Conservation (phyloP, 2,113 vertebrate species). For the Pangasianodon gigas region DNA sequence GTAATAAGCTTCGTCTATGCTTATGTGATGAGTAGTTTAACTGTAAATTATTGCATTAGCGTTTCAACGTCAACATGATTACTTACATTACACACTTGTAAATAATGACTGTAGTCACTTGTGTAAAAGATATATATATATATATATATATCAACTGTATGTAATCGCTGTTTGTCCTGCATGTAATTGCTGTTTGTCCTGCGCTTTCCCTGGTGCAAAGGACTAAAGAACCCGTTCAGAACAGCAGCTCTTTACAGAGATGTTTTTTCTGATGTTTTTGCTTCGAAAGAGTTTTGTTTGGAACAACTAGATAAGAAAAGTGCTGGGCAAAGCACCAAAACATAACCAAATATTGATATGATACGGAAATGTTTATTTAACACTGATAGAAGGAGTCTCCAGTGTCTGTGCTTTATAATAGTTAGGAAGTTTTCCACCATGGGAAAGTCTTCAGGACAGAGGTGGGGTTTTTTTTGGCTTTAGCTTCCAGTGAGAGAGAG, state of each 20-base stretch:
- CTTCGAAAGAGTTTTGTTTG: neutral
- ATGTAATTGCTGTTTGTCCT: too few species aligned
- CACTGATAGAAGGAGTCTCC: neutral
- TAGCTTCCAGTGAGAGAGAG: neutral
- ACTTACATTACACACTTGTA: neutral
- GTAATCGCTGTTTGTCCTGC: too few species aligned
- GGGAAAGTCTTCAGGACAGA: neutral
- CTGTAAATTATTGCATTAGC: neutral
- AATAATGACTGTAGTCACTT: neutral
- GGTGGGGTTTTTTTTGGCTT: neutral
- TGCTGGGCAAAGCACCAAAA: neutral
- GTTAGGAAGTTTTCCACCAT: neutral
- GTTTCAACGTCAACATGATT: neutral
- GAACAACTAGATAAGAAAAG: neutral
- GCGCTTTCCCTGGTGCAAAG: too few species aligned
- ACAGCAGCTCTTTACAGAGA: neutral
- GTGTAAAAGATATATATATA: neutral
- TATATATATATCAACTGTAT: too few species aligned
- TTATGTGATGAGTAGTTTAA: neutral
- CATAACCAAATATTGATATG: neutral
- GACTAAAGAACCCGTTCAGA: neutral
- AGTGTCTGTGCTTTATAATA: neutral
- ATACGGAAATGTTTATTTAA: neutral
- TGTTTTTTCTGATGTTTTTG: neutral
- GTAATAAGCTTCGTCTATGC: neutral